Evolutionary conservation across 1,140 invertebrate genomes (phyloP).

Genomic region (Agrypnia vestita): DNA sequence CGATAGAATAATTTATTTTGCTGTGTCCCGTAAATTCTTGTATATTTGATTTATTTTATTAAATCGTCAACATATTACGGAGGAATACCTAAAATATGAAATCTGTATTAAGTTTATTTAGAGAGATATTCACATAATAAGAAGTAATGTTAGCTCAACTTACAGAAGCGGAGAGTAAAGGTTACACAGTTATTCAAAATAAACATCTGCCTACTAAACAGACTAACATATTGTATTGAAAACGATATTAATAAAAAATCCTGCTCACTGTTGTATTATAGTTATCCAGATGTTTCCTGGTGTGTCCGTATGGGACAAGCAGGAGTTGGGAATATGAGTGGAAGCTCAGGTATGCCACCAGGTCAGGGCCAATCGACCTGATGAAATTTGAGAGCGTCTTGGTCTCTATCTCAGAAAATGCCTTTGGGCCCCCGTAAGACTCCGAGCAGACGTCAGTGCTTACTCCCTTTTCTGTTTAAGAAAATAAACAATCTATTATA

Average conservation of each 20-base stretch:
- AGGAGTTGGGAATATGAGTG: constrained; percentile 77
- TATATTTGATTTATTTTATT: too few species aligned
- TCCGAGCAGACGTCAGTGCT: constrained; percentile 74
- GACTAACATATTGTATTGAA: too few species aligned
- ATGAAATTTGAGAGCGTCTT: constrained; percentile 72
- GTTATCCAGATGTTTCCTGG: constrained; percentile 72
- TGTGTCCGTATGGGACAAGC: constrained; percentile 74
- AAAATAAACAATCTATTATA: not conserved
- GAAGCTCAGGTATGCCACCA: constrained; percentile 74
- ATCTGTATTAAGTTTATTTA: too few species aligned
- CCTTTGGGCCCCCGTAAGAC: constrained; percentile 76
- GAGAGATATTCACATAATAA: too few species aligned
- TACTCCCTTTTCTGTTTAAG: constrained; percentile 75
- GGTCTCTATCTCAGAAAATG: constrained; percentile 81
- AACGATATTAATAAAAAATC: constrained; percentile 23
- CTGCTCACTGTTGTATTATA: constrained; percentile 73
- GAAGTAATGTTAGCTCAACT: too few species aligned
- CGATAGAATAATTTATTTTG: too few species aligned
- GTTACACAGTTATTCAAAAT: too few species aligned
- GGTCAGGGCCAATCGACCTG: constrained; percentile 62
- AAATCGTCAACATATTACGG: too few species aligned
- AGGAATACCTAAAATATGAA: too few species aligned
- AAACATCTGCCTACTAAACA: too few species aligned
- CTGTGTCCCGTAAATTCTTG: too few species aligned
- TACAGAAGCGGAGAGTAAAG: too few species aligned